Evolutionary conservation across 1,140 invertebrate species (phyloP).

Genomic region (Chionoecetes opilio): DNA sequence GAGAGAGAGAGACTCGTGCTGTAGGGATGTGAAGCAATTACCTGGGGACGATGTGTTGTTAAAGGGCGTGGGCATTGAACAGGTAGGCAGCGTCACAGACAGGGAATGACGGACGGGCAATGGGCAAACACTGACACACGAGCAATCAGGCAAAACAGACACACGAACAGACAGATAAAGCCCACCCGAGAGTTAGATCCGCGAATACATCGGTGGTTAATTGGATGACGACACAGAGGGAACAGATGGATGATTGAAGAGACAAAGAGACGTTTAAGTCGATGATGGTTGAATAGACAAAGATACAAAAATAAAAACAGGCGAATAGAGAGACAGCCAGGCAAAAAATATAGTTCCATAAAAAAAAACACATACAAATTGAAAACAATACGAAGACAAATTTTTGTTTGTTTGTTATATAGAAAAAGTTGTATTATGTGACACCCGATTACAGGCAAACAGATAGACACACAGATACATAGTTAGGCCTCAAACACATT

Average conservation of each 20-base stretch:
- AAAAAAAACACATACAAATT: not conserved
- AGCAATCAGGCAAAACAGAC: not conserved
- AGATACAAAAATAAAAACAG: not conserved
- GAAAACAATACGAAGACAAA: not conserved
- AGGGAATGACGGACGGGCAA: not conserved
- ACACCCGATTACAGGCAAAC: no score
- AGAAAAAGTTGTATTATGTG: no score
- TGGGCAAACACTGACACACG: not conserved
- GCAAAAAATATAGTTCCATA: not conserved
- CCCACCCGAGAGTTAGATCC: no score
- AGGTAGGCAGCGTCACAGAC: not conserved
- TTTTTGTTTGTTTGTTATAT: no score
- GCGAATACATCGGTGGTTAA: no score
- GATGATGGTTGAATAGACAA: no score
- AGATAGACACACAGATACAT: no score
- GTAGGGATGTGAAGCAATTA: not conserved
- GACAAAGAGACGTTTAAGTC: no score
- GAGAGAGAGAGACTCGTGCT: slow-evolving; percentile 34
- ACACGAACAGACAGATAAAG: not conserved
- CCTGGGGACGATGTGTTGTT: not conserved
- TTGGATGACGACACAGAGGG: no score
- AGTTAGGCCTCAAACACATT: no score
- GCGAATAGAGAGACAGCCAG: not conserved
- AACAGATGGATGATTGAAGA: no score
- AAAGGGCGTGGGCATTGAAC: not conserved